Conservation (phyloP, 2,113 vertebrate species). For the Microcebus tavaratra region DNA sequence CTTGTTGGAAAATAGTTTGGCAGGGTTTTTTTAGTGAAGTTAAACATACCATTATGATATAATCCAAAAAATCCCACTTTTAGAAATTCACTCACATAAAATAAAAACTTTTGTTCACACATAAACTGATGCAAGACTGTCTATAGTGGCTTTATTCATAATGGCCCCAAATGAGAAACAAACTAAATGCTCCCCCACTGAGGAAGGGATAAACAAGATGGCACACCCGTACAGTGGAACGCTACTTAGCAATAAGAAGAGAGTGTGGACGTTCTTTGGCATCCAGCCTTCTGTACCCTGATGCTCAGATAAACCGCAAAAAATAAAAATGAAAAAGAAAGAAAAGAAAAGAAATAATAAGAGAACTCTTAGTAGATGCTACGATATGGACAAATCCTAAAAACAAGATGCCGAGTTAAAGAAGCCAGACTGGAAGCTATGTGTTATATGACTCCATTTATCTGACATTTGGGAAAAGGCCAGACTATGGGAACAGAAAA, state of each 20-base stretch:
- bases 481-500: background rate
- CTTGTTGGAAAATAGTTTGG: background rate
- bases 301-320: too few species aligned
- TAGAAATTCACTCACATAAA: background rate
- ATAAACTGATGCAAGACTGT: background rate
- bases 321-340: too few species aligned
- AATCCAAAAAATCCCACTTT: background rate
- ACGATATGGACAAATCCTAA: background rate
- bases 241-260: background rate
- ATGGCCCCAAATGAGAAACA: background rate
- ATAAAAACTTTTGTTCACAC: background rate
- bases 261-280: too few species aligned
- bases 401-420: background rate
- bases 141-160: background rate
- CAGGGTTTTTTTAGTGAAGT: background rate
- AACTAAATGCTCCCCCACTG: background rate
- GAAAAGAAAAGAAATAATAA: background rate
- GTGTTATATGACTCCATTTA: background rate
- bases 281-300: too few species aligned
- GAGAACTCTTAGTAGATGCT: background rate
- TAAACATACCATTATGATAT: background rate
- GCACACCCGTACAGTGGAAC: background rate
- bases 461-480: background rate
- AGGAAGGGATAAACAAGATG: background rate
- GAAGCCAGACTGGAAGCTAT: background rate